A percentile compares a stretch with the other conserved stretches of the same genome.
Conservation (phyloP, 2,113 vertebrate genomes). For the Takifugu bimaculatus region DNA sequence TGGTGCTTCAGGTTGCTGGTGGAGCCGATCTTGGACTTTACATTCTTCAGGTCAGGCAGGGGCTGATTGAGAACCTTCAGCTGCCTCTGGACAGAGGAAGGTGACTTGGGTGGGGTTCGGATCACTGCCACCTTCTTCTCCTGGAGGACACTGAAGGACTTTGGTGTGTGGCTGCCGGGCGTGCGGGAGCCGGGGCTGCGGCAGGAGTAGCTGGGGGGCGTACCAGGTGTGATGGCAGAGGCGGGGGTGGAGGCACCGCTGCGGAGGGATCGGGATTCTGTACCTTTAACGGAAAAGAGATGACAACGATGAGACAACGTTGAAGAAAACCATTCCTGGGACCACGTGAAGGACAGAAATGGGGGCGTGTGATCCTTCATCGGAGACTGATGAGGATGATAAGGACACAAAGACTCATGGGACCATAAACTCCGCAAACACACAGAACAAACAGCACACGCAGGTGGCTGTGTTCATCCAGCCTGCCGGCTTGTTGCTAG, state of each 20-base stretch:
- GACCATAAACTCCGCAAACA: constrained; percentile 10
- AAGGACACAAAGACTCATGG: constrained; percentile 1
- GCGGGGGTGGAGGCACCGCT: constrained; percentile 91
- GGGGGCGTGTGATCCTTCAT: constrained; percentile 1
- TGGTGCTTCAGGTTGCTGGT: constrained; percentile 91
- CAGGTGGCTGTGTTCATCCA: constrained; percentile 11
- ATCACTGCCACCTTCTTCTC: constrained; percentile 97
- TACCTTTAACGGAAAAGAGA: constrained; percentile 62
- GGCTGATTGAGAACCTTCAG: constrained; percentile 90
- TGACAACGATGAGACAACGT: background rate
- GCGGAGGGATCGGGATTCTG: constrained; percentile 86
- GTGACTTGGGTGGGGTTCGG: constrained; percentile 93
- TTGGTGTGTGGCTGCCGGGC: constrained; percentile 90
- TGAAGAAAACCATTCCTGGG: background rate
- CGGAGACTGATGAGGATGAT: constrained; percentile 9
- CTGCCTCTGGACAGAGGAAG: constrained; percentile 86
- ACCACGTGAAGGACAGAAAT: background rate
- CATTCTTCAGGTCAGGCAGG: constrained; percentile 90
- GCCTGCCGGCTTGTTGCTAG: constrained; percentile 32
- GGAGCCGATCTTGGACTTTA: constrained; percentile 94
- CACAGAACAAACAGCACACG: constrained; percentile 26
- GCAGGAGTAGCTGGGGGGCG: constrained; percentile 89
- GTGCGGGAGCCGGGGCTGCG: constrained; percentile 92
- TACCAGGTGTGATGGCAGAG: constrained; percentile 90
- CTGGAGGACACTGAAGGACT: constrained; percentile 86